Conservation (phyloP, 2,888 invertebrate species). For the Agrenia bidenticulata region DNA sequence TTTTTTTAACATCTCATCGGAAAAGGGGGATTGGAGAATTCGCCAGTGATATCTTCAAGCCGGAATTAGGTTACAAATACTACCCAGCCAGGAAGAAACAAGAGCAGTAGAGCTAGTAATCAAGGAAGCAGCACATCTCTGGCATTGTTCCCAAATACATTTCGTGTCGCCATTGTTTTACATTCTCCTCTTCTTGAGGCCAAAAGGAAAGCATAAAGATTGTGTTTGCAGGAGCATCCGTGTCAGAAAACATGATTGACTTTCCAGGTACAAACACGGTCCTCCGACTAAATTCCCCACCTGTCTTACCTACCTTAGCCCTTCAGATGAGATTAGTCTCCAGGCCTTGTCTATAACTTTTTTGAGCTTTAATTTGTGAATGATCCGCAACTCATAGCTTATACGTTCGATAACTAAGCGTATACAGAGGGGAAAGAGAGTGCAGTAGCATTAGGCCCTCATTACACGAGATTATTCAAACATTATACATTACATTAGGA, state of each 20-base stretch:
- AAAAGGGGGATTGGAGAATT: no score
- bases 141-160: conserved; percentile 50
- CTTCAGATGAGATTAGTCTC: no score
- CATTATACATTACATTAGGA: conserved; percentile 10
- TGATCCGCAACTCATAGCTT: no score
- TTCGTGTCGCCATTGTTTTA: conserved; percentile 48
- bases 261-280: background rate
- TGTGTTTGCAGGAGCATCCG: background rate
- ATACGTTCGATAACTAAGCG: no score
- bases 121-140: conserved; percentile 25
- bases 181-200: conserved; percentile 21
- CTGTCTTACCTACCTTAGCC: no score
- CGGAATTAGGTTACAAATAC: no score
- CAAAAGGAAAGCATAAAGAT: conserved; percentile 10
- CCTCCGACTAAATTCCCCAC: no score
- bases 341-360: no score
- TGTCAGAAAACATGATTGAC: conserved; percentile 8
- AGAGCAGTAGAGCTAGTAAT: conserved; percentile 2
- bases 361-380: background rate
- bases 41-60: no score
- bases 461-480: conserved; percentile 1
- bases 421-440: no score
- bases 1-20: no score
- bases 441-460: background rate
- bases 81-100: no score